Percentiles rank a stretch among this genome's conserved stretches.
Evolutionary conservation across 2,888 invertebrate species (phyloP).

Genomic region (Rhabditoides inermis): DNA sequence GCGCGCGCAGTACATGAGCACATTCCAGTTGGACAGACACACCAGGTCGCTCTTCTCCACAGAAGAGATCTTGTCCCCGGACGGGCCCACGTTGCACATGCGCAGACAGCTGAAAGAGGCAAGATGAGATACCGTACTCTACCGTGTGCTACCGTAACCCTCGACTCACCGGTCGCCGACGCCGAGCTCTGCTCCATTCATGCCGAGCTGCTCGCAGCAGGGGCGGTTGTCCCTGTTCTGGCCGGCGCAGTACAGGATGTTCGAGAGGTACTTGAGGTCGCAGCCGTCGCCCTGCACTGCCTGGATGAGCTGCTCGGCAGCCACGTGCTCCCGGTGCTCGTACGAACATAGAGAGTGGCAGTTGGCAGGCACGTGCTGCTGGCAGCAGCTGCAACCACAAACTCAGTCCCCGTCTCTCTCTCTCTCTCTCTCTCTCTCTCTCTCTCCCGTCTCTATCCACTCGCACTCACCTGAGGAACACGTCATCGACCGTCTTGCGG

Average conservation of each 20-base stretch:
- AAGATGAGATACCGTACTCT: not conserved
- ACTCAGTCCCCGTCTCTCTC: not conserved
- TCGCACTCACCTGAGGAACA: constrained; percentile 38
- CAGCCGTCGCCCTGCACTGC: constrained; percentile 37
- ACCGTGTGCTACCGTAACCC: not conserved
- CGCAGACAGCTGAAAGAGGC: constrained; percentile 33
- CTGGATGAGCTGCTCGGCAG: constrained; percentile 40
- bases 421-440: not conserved
- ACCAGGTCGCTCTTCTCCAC: constrained; percentile 44
- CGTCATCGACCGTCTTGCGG: constrained; percentile 42
- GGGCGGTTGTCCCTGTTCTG: constrained; percentile 48
- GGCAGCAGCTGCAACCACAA: not conserved
- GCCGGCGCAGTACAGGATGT: constrained; percentile 46
- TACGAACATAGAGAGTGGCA: constrained; percentile 48
- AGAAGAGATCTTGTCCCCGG: constrained; percentile 33
- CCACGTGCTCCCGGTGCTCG: constrained; percentile 48
- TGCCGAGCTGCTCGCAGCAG: constrained; percentile 45
- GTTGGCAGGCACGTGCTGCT: constrained; percentile 35
- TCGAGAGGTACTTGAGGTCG: constrained; percentile 32
- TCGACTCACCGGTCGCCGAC: constrained; percentile 34
- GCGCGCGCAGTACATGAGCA: constrained; percentile 49
- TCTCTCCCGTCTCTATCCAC: too few species aligned
- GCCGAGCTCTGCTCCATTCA: constrained; percentile 38
- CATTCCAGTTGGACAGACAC: constrained; percentile 48
- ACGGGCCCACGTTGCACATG: constrained; percentile 42